phyloP scores from a whole-genome alignment of 92 coral and sea anemone species.

The Zoanthus sansibaricus region DNA sequence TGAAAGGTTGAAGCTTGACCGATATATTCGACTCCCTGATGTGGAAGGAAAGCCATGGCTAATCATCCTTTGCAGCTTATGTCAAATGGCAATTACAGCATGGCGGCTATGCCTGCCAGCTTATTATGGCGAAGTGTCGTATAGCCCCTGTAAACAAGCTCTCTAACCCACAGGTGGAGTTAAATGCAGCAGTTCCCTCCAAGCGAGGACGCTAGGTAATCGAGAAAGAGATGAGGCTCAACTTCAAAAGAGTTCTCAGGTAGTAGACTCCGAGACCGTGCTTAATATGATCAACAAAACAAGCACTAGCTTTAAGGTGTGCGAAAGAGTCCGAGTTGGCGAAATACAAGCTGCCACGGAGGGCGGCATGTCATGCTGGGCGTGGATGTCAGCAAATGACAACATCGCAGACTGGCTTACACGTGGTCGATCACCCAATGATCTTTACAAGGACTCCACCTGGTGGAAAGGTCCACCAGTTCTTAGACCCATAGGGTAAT shows the following conservation, averaged over 20 bases:
- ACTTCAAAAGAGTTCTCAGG: not conserved
- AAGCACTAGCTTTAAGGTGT: not conserved
- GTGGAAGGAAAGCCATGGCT: not conserved
- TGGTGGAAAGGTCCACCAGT: conserved; percentile 73
- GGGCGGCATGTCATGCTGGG: conserved; percentile 50
- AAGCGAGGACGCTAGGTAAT: no score
- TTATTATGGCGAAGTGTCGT: no score
- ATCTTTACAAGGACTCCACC: conserved; percentile 53
- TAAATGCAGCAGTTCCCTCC: no score
- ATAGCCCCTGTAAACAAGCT: no score
- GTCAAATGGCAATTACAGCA: no score
- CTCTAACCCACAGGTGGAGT: no score
- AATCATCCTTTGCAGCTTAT: no score
- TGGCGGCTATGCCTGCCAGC: no score
- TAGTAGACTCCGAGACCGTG: conserved; percentile 5
- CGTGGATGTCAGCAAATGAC: conserved; percentile 24
- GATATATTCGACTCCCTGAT: conserved; percentile 42
- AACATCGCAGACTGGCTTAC: not conserved
- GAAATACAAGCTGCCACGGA: conserved; percentile 4
- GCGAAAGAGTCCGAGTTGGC: conserved; percentile 9
- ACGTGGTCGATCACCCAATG: not conserved
- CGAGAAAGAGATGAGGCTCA: no score
- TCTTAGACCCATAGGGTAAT: conserved; percentile 46
- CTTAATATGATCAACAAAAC: not conserved
- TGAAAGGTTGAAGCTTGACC: conserved; percentile 19